Evolutionary conservation across 1,140 invertebrate species (phyloP), one percentile per base, ranked within the genome.

Genomic region (Drosophila nigromelanica): DNA sequence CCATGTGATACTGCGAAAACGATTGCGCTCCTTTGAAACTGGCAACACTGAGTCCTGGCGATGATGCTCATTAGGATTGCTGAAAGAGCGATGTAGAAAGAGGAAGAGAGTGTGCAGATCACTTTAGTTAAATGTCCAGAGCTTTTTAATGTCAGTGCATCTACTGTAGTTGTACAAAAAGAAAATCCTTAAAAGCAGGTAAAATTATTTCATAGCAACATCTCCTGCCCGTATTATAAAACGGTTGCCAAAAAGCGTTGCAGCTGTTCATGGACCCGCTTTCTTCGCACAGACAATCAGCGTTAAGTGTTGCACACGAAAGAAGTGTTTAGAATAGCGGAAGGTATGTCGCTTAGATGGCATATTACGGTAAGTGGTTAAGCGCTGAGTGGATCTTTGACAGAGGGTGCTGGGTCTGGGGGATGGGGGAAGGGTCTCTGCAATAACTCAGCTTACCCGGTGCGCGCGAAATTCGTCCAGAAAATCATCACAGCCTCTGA

Each of bases 401-500:
- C 27, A 27, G 5, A 5, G 27, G 5, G 27, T 5, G 30, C 3
- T 10, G 10, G 21, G 45, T 21, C 4, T 12, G 21, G 4, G 12
- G 0, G 12, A 35, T 4, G 27, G 15, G 11, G 11, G 11, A 55
- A 21, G 15, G 14, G 42, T 4, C n/a, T 11, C 10, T 30, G 7
- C 7, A 60, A 35, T 4, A 45, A 39, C 35, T 37, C 52, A 14
- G 94, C 95, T 95, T 93, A 99, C 98, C 98, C 98, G 14, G 96
- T 97, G 92, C 97, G 96, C 5, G 97, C 97, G 91, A 99, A 99
- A 93, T 99, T 99, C n/a, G 97, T 96, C 93, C 98, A 96, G 91
- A 98, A 98, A 51, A 96, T 95, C 94, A 99, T 99, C 52, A 98
- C 96, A 52, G 96, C 97, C 92, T 99, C 97, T 0, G 98, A 96